Evolutionary conservation across 2,888 invertebrate genomes (phyloP), one percentile per base, ranked within the genome.

Genomic region (Agrotis puta): DNA sequence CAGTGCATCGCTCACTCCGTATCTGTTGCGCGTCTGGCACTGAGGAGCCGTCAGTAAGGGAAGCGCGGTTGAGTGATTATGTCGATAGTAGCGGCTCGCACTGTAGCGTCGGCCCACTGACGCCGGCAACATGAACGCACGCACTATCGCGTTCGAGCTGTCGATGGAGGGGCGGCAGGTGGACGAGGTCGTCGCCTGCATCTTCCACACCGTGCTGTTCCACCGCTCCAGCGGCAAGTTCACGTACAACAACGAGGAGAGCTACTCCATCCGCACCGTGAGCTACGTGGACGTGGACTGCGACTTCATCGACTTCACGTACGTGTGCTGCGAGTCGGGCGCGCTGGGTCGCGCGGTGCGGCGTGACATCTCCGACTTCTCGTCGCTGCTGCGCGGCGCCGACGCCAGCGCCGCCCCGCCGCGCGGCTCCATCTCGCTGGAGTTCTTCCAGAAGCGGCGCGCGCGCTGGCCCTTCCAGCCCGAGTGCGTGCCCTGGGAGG

Each of bases 211-310:
- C 61, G 98, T 99, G 63, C 96, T 99, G 64, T 98, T 99, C 92
- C 98, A 99, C 93, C 97, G 99, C 77, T 98, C 98, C 74, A 97
- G 98, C 86, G 99, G 99, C 76, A 99, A 99, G 97, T 99, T 99
- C 96, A 97, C 98, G 72, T 99, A 99, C 96, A 98, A 98, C 93
- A 98, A 98, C 91, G 99, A 99, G 94, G 98, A 98, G 88, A 98
- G 98, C 94, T 99, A 99, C 94, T 98, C 99, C 27, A 98, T 99
- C 85, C 99, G 99, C 64, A 98, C 99, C 1, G 97, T 99, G 67
- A 99, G 99, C 81, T 98, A 99, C 90, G 98, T 98, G 85, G 99
- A 99, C 94, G 98, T 99, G 50, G 99, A 99, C 94, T 99, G 99
- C 96, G 99, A 99, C 94, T 99, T 99, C 92, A 98, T 99, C 88